Evolutionary conservation across 1,140 invertebrate species (phyloP), one percentile per base, ranked within the genome.

Genomic region (Physella acuta): DNA sequence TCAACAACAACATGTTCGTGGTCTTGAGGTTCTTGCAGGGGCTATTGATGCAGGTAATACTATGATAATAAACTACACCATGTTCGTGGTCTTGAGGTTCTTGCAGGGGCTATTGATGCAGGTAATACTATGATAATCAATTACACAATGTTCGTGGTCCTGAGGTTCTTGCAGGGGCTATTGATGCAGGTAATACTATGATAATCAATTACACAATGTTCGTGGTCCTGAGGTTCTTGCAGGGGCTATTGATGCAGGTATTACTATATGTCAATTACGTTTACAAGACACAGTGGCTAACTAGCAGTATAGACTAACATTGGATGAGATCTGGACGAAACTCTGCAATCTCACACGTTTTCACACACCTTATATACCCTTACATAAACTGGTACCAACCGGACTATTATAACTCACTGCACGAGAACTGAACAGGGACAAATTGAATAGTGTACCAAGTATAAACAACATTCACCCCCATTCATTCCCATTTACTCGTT

Each of bases 11-110:
- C 1, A 30, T 76, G 26, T 81, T 79, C 73, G 73, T 75, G 20
- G 33, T 64, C 16, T 65, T 81, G 24, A 76, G 80, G 61, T 81
- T 81, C 62, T 8, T 80, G 16, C 73, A 77, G 60, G 80, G 80
- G 14, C 52, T 76, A 16, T 71, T 79, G 11, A 74, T 81, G 67
- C 80, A 81, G 80, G 80, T 81, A 73, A 70, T 80, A 26, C n/a
- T n/a, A n/a, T n/a, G n/a, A n/a, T n/a, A n/a, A n/a, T n/a, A n/a
- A 68, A 64, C 66, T 81, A 77, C 60, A 51, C 59, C 1, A 30
- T 76, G 26, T 81, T 79, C 73, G 73, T 75, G 20, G 33, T 64
- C 16, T 65, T 81, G 24, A 76, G 80, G 61, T 81, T 81, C 62
- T 8, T 80, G 16, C 73, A 77, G 60, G 80, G 80, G 14, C 52